These are phyloP conservation scores for Siniperca scherzeri DNA, from an alignment of 2,797 vertebrate genomes.

Conservation along the genomic window DNA sequence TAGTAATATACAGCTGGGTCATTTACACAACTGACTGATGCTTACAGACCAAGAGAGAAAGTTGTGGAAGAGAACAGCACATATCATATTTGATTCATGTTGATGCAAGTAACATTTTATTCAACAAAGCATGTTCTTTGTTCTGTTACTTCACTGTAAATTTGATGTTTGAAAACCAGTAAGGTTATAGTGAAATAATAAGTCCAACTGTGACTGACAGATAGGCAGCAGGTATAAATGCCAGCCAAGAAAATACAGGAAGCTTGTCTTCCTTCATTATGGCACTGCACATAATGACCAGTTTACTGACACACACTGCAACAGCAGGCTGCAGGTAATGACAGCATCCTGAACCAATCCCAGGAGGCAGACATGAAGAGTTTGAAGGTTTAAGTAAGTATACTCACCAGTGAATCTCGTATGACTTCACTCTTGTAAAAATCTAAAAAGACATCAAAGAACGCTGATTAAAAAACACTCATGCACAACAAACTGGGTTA, in stretches of 20 bases:
- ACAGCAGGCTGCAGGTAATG: background rate
- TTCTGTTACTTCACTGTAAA: background rate
- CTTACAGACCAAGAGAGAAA: constrained; percentile 13
- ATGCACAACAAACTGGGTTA: background rate
- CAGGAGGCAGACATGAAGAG: background rate
- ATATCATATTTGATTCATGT: constrained; percentile 23
- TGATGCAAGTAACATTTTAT: constrained; percentile 14
- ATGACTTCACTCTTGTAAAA: constrained; percentile 99
- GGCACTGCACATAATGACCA: background rate
- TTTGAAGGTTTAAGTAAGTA: constrained; percentile 22
- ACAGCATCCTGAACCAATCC: constrained; percentile 10
- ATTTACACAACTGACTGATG: background rate
- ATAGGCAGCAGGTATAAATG: constrained; percentile 4
- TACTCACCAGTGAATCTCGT: constrained; percentile 98
- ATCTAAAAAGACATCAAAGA: constrained; percentile 81
- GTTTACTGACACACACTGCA: background rate
- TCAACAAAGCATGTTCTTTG: background rate
- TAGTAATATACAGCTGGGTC: background rate
- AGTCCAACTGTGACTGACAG: background rate
- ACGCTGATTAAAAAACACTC: constrained; percentile 27
- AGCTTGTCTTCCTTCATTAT: constrained; percentile 3
- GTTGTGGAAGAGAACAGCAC: background rate
- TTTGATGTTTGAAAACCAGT: background rate
- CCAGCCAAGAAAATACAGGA: constrained; percentile 14
- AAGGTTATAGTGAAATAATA: background rate